Evolutionary conservation across 2,113 vertebrate species (phyloP).

Genomic region (Antechinus flavipes): DNA sequence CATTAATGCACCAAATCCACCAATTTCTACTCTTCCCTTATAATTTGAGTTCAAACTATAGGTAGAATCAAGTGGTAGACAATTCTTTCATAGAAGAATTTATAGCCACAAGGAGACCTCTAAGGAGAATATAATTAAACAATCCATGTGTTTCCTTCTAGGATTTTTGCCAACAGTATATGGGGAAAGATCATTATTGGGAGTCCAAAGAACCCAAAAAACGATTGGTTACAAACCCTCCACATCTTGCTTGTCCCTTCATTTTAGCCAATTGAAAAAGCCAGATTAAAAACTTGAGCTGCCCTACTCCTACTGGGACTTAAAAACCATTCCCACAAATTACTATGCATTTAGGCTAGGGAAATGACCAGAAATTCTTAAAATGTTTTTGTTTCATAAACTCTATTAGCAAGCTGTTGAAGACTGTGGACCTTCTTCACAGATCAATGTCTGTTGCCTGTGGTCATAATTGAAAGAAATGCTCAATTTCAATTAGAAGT

Average conservation of each 20-base stretch:
- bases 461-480: background rate
- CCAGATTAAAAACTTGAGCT: background rate
- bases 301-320: background rate
- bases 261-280: background rate
- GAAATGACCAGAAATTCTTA: background rate
- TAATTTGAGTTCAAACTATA: background rate
- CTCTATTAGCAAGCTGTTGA: background rate
- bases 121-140: background rate
- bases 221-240: background rate
- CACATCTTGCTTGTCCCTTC: background rate
- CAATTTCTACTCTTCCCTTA: background rate
- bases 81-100: background rate
- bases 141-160: background rate
- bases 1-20: background rate
- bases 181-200: background rate
- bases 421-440: background rate
- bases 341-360: background rate
- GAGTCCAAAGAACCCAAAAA: background rate
- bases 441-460: background rate
- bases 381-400: background rate
- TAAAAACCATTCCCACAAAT: background rate
- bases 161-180: background rate
- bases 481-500: background rate
- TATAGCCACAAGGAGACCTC: background rate
- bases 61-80: background rate